A percentile compares a stretch with the other conserved stretches of the same genome.
phyloP scores from a whole-genome alignment of 2,888 invertebrate genomes.

The Epirrhoe tristata region DNA sequence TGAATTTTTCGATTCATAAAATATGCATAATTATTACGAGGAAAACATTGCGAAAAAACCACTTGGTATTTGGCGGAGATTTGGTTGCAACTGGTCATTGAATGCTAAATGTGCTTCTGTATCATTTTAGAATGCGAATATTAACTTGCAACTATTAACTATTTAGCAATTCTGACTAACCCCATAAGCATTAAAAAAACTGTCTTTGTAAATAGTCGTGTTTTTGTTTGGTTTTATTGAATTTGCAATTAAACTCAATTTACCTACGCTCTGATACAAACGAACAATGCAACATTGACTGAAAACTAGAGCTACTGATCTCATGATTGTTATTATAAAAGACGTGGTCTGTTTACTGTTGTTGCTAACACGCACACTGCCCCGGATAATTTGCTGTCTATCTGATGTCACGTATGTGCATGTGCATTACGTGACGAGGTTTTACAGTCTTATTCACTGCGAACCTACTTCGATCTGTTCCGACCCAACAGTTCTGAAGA shows the following conservation, averaged over 20 bases:
- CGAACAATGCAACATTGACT: constrained; percentile 15
- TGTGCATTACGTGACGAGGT: constrained; percentile 56
- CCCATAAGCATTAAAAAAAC: too few species aligned
- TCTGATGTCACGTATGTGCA: constrained; percentile 55
- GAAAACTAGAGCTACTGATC: constrained; percentile 18
- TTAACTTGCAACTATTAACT: too few species aligned
- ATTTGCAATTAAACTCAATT: background rate
- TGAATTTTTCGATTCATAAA: too few species aligned
- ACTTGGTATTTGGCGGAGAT: too few species aligned
- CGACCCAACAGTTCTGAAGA: too few species aligned
- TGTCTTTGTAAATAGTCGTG: background rate
- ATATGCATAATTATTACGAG: too few species aligned
- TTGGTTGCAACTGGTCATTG: too few species aligned
- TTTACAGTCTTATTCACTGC: constrained; percentile 13
- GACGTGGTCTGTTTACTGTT: constrained; percentile 40
- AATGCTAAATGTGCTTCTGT: too few species aligned
- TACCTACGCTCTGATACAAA: constrained; percentile 5
- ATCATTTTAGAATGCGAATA: too few species aligned
- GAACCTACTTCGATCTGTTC: background rate
- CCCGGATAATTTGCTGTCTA: constrained; percentile 36
- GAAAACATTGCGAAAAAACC: too few species aligned
- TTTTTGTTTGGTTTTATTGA: background rate
- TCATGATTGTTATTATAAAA: constrained; percentile 35
- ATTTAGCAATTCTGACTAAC: too few species aligned
- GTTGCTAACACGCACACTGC: constrained; percentile 36